Conservation (phyloP, 2,797 vertebrate species). For the Cyclura pinguis region DNA sequence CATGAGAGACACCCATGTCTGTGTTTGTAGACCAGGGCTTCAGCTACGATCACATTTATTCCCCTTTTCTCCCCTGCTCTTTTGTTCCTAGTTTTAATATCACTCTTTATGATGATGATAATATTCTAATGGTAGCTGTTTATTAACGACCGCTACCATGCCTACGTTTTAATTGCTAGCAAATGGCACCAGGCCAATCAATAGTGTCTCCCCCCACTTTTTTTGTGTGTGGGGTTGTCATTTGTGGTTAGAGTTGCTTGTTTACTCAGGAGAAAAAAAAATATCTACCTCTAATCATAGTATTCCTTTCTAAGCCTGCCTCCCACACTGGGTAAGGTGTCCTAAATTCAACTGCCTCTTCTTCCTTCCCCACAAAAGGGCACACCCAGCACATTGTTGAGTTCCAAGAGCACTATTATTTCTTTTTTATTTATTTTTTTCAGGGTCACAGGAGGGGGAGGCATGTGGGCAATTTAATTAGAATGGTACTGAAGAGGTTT, state of each 20-base stretch:
- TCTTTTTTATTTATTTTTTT: not conserved
- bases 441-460: slow-evolving; percentile 4
- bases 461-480: slow-evolving; percentile 74
- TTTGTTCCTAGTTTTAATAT: slow-evolving; percentile 69
- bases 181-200: slow-evolving; percentile 71
- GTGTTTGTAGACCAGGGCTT: not conserved
- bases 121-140: slow-evolving; percentile 68
- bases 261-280: slow-evolving; percentile 6
- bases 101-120: slow-evolving; percentile 61
- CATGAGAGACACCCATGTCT: not conserved
- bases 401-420: slow-evolving; percentile 50
- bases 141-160: slow-evolving; percentile 72
- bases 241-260: slow-evolving; percentile 58
- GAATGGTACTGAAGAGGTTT: slow-evolving; percentile 68
- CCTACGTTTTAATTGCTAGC: slow-evolving; percentile 72
- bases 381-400: slow-evolving; percentile 48
- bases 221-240: not conserved
- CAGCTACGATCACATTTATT: not conserved
- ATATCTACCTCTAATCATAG: slow-evolving; percentile 42
- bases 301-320: slow-evolving; percentile 42
- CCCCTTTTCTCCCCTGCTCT: slow-evolving; percentile 29
- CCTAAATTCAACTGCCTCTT: not conserved
- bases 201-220: slow-evolving; percentile 12
- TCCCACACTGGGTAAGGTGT: slow-evolving; percentile 10
- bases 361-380: slow-evolving; percentile 7